phyloP scores from a whole-genome alignment of 2,113 vertebrate genomes.

The Perca flavescens region DNA sequence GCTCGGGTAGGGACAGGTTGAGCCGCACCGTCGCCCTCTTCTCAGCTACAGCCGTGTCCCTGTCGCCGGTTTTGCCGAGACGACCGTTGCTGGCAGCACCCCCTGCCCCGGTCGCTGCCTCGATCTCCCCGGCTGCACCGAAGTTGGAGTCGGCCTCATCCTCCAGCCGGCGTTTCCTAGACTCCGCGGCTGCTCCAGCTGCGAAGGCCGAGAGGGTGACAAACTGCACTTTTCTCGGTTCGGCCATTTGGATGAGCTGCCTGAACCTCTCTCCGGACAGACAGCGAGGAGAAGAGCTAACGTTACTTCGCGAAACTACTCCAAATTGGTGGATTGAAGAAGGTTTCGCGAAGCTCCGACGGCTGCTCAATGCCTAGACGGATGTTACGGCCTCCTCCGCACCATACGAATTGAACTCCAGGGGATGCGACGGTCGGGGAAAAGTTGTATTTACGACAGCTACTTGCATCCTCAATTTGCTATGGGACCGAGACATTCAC shows the following conservation, averaged over 20 bases:
- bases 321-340: slow-evolving; percentile 76
- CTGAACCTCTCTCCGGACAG: slow-evolving; percentile 82
- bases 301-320: slow-evolving; percentile 80
- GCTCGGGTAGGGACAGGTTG: slow-evolving; percentile 92
- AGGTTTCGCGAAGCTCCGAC: slow-evolving; percentile 70
- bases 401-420: slow-evolving; percentile 73
- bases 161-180: slow-evolving; percentile 81
- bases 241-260: slow-evolving; percentile 87
- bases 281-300: slow-evolving; percentile 29
- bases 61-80: slow-evolving; percentile 73
- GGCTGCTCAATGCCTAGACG: slow-evolving; percentile 73
- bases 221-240: slow-evolving; percentile 93
- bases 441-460: slow-evolving; percentile 82
- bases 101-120: slow-evolving; percentile 78
- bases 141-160: slow-evolving; percentile 81
- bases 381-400: slow-evolving; percentile 74
- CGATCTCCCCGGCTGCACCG: slow-evolving; percentile 67
- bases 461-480: slow-evolving; percentile 83
- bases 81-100: slow-evolving; percentile 76
- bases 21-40: slow-evolving; percentile 88
- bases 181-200: slow-evolving; percentile 77
- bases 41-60: slow-evolving; percentile 78
- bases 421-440: slow-evolving; percentile 75
- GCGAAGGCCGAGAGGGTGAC: slow-evolving; percentile 87
- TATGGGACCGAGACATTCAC: slow-evolving; percentile 82